Evolutionary conservation across 2,797 vertebrate species (phyloP).

Genomic region (Epinephelus malabaricus): DNA sequence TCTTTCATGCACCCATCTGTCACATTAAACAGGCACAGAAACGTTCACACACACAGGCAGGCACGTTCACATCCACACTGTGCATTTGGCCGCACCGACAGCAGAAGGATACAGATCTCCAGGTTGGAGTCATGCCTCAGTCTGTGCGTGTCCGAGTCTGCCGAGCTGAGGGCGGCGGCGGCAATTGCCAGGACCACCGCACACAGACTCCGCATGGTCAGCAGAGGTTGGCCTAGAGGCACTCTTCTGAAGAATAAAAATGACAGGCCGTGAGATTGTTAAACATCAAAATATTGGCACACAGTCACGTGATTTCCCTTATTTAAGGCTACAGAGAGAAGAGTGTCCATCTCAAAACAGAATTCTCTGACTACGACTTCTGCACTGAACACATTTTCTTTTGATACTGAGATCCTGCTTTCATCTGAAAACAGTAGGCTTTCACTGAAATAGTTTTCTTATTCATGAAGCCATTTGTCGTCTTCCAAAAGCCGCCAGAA

Average conservation of each 20-base stretch:
- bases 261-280: conserved; percentile 10
- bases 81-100: not conserved
- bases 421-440: conserved; percentile 14
- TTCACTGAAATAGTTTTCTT: conserved; percentile 9
- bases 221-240: conserved; percentile 70
- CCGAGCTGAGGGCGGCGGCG: conserved; percentile 74
- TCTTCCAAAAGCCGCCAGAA: not conserved
- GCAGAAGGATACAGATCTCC: conserved; percentile 96
- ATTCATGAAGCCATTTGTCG: conserved; percentile 12
- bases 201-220: conserved; percentile 87
- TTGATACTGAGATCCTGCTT: conserved; percentile 13
- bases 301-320: not conserved
- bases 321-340: not conserved
- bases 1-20: conserved; percentile 22
- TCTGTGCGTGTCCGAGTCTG: conserved; percentile 83
- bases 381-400: conserved; percentile 2
- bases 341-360: not conserved
- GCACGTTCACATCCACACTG: not conserved
- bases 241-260: conserved; percentile 23
- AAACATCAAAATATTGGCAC: conserved; percentile 3
- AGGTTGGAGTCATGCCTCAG: conserved; percentile 90
- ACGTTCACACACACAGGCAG: not conserved
- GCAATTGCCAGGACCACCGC: conserved; percentile 83
- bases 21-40: not conserved
- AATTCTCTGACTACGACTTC: not conserved